Base-by-base conservation (phyloP, 2,797 vertebrate species). In the Thamnophis elegans region DNA sequence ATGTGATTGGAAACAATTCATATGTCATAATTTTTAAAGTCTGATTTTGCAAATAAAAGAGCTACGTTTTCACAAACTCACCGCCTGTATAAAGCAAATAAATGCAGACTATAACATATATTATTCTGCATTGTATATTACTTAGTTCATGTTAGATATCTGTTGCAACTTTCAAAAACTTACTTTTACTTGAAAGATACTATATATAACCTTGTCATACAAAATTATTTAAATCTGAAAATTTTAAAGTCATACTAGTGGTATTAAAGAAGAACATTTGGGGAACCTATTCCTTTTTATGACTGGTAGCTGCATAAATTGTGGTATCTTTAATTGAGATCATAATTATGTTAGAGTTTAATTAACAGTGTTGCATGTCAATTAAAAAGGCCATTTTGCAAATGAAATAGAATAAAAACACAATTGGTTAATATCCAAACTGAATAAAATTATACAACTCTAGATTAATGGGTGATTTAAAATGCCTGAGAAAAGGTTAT, bases 271-370 rank as follows among this genome's bases (percentile, higher is more conserved):
- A 32, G 10, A 90, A 26, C n/a, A 88, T 78, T 62, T 90, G 59
- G 13, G 32, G n/a, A 26, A 87, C 26, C 10, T 25, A 36, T 93
- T 36, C 53, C 86, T 89, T 68, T 88, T 18, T 55, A 42, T 89
- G 73, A 18, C 88, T 89, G 78, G 53, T 42, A 92, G 86, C 78
- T 86, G 56, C 32, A 90, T 93, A 90, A 90, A 92, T 90, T 32
- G 20, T 90, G 65, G 55, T 5, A 87, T 54, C 92, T 85, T 32
- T 92, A 93, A 95, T 94, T 16, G 90, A 90, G 88, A 88, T 91
- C 0, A 93, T 95, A 73, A 78, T 55, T 94, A 94, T 92, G 94
- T 85, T 94, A 56, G 26, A 94, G 73, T 92, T 95, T 94, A 68
- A 90, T 94, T 96, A 94, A 90, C 60, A 91, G 59, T 89, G 55